Evolutionary conservation across 2,113 vertebrate species (phyloP).

Genomic region (Egretta garzetta): DNA sequence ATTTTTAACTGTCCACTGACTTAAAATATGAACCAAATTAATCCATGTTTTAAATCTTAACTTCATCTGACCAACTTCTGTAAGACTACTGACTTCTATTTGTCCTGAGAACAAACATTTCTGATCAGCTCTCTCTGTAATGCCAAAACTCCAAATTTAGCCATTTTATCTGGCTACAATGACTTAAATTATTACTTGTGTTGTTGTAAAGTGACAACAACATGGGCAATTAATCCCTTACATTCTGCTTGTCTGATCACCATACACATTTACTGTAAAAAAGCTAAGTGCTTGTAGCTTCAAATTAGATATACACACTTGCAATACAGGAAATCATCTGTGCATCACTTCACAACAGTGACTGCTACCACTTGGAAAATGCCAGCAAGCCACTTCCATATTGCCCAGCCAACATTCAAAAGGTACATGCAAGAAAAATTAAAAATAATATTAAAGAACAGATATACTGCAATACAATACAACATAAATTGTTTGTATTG

Average conservation of each 20-base stretch:
- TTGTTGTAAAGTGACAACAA: not conserved
- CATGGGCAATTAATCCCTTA: not conserved
- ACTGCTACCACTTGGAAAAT: not conserved
- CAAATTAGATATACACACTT: not conserved
- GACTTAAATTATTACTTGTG: not conserved
- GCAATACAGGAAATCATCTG: not conserved
- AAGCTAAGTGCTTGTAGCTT: not conserved
- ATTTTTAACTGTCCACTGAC: not conserved
- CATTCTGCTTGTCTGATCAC: not conserved
- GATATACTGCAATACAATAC: not conserved
- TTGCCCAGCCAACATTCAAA: not conserved
- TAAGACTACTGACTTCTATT: not conserved
- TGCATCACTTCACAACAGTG: not conserved
- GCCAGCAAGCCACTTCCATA: not conserved
- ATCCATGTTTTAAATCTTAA: not conserved
- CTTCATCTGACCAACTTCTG: not conserved
- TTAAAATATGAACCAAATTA: not conserved
- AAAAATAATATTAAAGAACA: not conserved
- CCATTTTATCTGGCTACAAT: not conserved
- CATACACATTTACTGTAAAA: not conserved
- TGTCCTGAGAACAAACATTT: not conserved
- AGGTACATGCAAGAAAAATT: not conserved
- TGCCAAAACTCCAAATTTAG: not conserved
- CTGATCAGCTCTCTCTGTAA: not conserved
- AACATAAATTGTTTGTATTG: not conserved